phyloP scores from a whole-genome alignment of 2,888 invertebrate genomes.

The Trichopoda pennipes region DNA sequence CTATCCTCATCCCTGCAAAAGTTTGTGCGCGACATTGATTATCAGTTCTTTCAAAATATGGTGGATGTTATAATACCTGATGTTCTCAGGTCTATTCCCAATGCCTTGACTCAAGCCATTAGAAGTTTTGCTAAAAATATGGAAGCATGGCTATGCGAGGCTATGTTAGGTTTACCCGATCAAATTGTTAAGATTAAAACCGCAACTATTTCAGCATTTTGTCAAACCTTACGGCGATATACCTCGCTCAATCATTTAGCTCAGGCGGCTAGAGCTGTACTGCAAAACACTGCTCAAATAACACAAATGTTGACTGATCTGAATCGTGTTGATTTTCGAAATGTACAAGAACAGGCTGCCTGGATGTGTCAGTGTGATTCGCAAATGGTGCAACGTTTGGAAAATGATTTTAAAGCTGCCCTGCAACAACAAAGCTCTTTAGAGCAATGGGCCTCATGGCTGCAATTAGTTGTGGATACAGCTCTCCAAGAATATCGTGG shows the following conservation, averaged over 20 bases:
- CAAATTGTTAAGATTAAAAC: conserved; percentile 91
- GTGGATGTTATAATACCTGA: conserved; percentile 98
- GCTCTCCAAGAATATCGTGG: conserved; percentile 94
- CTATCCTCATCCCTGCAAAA: conserved; percentile 78
- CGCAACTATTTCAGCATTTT: conserved; percentile 92
- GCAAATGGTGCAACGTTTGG: conserved; percentile 88
- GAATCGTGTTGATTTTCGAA: conserved; percentile 98
- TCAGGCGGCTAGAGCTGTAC: conserved; percentile 91
- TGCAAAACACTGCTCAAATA: conserved; percentile 96
- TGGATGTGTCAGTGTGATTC: conserved; percentile 99
- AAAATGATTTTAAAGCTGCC: conserved; percentile 95
- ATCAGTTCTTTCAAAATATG: conserved; percentile 96
- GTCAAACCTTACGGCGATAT: conserved; percentile 96
- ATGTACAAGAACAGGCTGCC: conserved; percentile 94
- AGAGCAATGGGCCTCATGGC: conserved; percentile 99
- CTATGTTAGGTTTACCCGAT: conserved; percentile 91
- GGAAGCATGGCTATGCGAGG: conserved; percentile 93
- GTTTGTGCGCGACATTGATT: conserved; percentile 85
- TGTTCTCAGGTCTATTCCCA: conserved; percentile 96
- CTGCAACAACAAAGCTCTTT: conserved; percentile 95
- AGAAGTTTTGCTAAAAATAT: conserved; percentile 96
- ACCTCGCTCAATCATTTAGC: conserved; percentile 98
- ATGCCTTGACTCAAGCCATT: conserved; percentile 95
- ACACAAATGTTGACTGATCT: conserved; percentile 98
- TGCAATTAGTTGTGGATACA: conserved; percentile 94